Conservation (phyloP, 2,797 vertebrate genomes). For the Zalophus californianus region DNA sequence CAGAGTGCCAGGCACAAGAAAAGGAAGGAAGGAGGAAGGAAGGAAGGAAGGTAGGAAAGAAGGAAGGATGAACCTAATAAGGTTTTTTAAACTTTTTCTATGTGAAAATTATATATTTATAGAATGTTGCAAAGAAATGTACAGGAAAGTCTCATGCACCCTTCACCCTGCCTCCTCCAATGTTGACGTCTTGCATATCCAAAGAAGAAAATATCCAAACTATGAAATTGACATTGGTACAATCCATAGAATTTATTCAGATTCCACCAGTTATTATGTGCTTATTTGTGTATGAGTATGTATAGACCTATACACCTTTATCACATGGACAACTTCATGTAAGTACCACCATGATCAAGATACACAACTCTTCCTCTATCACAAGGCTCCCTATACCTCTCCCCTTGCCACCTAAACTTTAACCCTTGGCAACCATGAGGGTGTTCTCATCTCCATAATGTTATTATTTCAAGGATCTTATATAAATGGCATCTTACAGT, state of each 20-base stretch:
- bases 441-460: neutral
- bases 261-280: neutral
- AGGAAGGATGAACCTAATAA: neutral
- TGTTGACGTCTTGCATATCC: neutral
- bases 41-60: neutral
- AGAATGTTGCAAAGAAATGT: neutral
- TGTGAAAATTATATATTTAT: neutral
- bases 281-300: neutral
- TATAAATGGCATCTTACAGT: neutral
- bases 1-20: neutral
- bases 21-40: neutral
- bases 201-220: conserved; percentile 13
- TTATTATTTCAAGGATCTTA: neutral
- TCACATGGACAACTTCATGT: neutral
- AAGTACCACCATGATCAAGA: neutral
- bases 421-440: neutral
- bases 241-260: neutral
- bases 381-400: neutral
- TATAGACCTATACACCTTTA: neutral
- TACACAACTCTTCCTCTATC: neutral
- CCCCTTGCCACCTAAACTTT: no score
- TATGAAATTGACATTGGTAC: neutral
- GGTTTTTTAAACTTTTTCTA: neutral
- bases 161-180: neutral
- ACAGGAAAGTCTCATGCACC: neutral